Conservation (phyloP, 1,140 invertebrate species). For the Aphelinus certus region DNA sequence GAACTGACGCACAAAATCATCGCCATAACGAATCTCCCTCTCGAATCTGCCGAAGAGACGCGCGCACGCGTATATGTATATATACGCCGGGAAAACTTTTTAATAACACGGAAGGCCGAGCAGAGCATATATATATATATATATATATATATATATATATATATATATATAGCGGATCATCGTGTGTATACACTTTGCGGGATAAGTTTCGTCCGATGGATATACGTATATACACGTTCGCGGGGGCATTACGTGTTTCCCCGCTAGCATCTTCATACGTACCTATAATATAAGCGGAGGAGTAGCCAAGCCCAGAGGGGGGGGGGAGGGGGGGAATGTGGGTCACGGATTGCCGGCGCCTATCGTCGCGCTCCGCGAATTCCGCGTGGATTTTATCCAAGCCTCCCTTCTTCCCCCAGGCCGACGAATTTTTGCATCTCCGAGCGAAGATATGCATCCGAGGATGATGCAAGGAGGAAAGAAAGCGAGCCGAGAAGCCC, state of each 20-base stretch:
- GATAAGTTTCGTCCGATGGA: slow-evolving; percentile 17
- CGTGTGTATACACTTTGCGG: neutral
- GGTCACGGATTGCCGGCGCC: slow-evolving; percentile 7
- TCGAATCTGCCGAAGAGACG: no score
- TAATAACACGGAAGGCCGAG: no score
- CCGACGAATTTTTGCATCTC: slow-evolving; percentile 18
- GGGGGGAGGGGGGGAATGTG: neutral
- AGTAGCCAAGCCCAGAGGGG: no score
- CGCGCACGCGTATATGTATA: no score
- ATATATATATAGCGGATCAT: neutral
- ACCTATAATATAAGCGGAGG: no score
- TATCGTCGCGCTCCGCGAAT: slow-evolving; percentile 15
- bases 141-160: neutral
- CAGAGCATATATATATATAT: neutral
- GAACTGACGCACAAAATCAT: no score
- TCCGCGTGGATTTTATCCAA: slow-evolving; percentile 12
- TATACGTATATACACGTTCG: neutral
- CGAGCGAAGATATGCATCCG: neutral
- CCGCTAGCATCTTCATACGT: no score
- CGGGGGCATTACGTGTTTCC: no score
- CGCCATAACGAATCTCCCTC: no score
- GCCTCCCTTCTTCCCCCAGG: neutral
- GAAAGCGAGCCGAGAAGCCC: neutral
- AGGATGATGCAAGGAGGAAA: neutral
- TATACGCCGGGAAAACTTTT: no score